Base-by-base conservation (phyloP, 2,797 vertebrate genomes). In the Gallinago solitaria region DNA sequence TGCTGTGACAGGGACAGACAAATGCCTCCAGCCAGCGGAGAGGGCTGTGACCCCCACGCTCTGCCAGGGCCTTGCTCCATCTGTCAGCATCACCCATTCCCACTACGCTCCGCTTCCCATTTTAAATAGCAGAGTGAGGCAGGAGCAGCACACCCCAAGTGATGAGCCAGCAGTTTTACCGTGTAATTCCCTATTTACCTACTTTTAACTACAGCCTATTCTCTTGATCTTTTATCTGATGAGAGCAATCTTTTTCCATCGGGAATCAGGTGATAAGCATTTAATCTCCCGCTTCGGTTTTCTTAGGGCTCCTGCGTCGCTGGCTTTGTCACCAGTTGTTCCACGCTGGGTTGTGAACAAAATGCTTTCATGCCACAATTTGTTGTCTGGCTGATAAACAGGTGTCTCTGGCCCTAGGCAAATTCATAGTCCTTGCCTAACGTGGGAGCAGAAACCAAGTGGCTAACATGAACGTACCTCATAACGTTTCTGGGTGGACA, bases 171-270 rank as follows among this genome's bases (percentile, higher is more conserved):
- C 89, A 15, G 76, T 93, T 95, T 93, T 48, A 50, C 89, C 0
- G 0, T 51, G 63, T 54, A 53, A 91, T 94, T 95, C 88, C 83
- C 70, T 74, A 70, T 95, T 95, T 95, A 86, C 83, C 77, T 95
- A 50, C 74, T 94, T 94, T 90, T 93, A 95, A 91, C 92, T 88
- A 65, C 92, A 93, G 69, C 63, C 28, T 80, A 77, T 90, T 82
- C 74, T 91, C 95, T 92, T 91, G 87, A 86, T 95, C 91, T 92
- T 92, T 80, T 76, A 63, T 93, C 85, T 82, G 87, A 82, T 57
- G 80, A 87, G 83, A 89, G 60, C n/a, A 57, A 12, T 68, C 81
- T 89, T 85, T 82, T 79, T 45, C 85, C 33, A 6, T 37, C 0
- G 9, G 80, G 83, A 91, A 71, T 77, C 85, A 28, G 87, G 85